A percentile compares a stretch with the other conserved stretches of the same genome.
These are phyloP conservation scores for Oncorhynchus kisutch DNA, from an alignment of 2,113 vertebrate genomes.

Conservation along the genomic window DNA sequence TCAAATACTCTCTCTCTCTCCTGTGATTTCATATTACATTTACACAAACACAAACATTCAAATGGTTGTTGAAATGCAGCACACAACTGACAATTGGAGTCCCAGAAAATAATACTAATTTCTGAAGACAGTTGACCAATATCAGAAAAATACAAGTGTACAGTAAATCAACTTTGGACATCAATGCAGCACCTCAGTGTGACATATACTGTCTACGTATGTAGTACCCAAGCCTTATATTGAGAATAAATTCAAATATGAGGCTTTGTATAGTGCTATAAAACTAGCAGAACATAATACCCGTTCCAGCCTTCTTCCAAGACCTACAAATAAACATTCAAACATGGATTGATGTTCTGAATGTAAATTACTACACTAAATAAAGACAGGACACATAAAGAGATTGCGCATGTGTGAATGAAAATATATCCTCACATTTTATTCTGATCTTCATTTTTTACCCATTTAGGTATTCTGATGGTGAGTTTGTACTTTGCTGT, in stretches of 20 bases:
- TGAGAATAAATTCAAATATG: no score
- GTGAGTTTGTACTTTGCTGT: background rate
- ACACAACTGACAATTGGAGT: background rate
- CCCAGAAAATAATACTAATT: background rate
- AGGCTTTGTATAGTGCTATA: no score
- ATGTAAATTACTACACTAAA: background rate
- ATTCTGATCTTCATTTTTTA: background rate
- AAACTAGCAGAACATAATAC: no score
- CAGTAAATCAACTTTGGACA: no score
- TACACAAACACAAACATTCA: background rate
- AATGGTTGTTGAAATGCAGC: background rate
- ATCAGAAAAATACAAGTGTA: background rate
- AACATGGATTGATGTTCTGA: slow-evolving; percentile 3
- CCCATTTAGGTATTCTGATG: background rate
- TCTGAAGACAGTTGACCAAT: background rate
- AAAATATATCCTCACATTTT: background rate
- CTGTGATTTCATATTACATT: background rate
- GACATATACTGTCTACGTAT: no score
- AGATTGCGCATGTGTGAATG: background rate
- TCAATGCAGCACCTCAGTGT: no score
- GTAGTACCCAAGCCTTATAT: no score
- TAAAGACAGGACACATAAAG: background rate
- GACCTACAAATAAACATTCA: background rate
- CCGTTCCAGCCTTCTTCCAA: background rate
- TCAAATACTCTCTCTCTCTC: background rate